These are phyloP conservation scores for Rhynchonema sp. DNA, from an alignment of 2,888 invertebrate species.

Conservation along the genomic window DNA sequence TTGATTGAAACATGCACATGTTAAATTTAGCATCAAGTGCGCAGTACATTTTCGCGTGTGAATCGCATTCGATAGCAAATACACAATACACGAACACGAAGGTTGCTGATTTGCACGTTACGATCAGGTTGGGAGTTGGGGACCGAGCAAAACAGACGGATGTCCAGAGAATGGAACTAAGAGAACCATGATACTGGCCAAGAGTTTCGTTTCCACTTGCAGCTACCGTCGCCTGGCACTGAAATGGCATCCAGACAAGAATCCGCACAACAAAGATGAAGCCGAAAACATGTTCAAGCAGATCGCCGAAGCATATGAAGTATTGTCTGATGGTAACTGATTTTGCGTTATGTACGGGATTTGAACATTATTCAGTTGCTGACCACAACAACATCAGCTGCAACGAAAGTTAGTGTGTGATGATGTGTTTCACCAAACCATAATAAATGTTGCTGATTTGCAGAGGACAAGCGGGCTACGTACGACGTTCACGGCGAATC, in stretches of 20 bases:
- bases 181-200: neutral
- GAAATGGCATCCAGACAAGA: conserved; percentile 99
- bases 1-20: too few species aligned
- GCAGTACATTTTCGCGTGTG: too few species aligned
- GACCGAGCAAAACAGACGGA: too few species aligned
- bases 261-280: conserved; percentile 84
- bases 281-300: conserved; percentile 88
- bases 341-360: too few species aligned
- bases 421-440: too few species aligned
- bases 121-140: neutral
- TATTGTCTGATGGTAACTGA: conserved; percentile 70
- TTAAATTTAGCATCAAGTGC: too few species aligned
- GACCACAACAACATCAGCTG: too few species aligned
- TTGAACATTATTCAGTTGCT: neutral
- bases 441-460: too few species aligned
- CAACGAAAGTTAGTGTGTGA: too few species aligned
- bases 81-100: neutral
- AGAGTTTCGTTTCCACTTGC: conserved; percentile 23
- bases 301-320: conserved; percentile 97
- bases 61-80: neutral
- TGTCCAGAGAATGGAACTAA: too few species aligned
- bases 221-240: conserved; percentile 90
- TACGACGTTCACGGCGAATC: conserved; percentile 57
- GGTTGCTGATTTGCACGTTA: neutral
- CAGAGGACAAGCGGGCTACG: conserved; percentile 68